phyloP scores from a whole-genome alignment of 2,797 vertebrate species.

The Sebastolobus altivelis region DNA sequence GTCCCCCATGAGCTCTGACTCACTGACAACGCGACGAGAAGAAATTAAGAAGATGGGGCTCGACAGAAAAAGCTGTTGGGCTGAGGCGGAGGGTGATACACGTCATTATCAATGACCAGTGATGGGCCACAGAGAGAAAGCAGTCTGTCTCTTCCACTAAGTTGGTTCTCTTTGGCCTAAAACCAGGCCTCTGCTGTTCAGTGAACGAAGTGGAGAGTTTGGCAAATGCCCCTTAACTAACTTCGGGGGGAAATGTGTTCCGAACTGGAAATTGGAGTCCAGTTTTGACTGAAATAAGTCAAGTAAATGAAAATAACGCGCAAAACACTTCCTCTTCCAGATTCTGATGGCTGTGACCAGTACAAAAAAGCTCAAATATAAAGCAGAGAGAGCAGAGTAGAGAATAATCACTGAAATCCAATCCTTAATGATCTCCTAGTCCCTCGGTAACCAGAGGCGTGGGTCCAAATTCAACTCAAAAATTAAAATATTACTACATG shows the following conservation, averaged over 20 bases:
- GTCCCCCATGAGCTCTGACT: slow-evolving; percentile 70
- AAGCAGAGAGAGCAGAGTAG: slow-evolving; percentile 23
- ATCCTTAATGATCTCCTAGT: neutral
- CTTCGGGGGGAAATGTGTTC: slow-evolving; percentile 40
- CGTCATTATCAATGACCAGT: slow-evolving; percentile 57
- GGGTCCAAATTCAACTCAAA: slow-evolving; percentile 12
- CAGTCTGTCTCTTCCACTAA: slow-evolving; percentile 48
- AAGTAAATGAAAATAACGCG: neutral
- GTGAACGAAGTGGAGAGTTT: slow-evolving; percentile 63
- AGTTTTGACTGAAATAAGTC: slow-evolving; percentile 46
- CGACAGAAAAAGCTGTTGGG: slow-evolving; percentile 67
- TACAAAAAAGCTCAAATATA: slow-evolving; percentile 40
- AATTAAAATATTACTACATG: neutral
- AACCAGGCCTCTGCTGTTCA: slow-evolving; percentile 52
- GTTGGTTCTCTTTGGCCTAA: slow-evolving; percentile 51
- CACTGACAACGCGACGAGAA: slow-evolving; percentile 43
- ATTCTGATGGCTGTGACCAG: slow-evolving; percentile 59
- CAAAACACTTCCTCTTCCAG: slow-evolving; percentile 39
- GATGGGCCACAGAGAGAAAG: slow-evolving; percentile 56
- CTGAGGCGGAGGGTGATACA: slow-evolving; percentile 68
- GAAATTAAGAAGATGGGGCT: slow-evolving; percentile 63
- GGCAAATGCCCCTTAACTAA: slow-evolving; percentile 39
- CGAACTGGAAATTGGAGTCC: slow-evolving; percentile 62
- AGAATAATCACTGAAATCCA: neutral
- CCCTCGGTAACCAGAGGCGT: slow-evolving; percentile 43